Conservation (phyloP, 2,888 invertebrate species). For the Physocephala rufipes region DNA sequence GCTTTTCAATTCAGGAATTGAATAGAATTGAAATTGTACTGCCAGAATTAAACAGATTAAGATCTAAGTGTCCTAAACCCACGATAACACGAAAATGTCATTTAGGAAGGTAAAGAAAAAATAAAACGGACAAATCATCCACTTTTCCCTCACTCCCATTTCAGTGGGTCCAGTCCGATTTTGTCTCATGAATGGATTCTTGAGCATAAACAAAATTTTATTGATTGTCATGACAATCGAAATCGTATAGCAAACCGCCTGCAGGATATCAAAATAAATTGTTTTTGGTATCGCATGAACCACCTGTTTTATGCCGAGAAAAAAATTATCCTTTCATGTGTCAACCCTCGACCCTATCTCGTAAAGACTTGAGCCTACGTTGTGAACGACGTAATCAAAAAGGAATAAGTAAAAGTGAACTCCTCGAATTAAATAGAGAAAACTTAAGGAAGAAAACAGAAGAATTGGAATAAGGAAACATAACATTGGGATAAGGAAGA, state of each 20-base stretch:
- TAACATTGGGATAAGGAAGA: neutral
- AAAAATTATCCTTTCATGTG: neutral
- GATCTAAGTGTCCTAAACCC: slow-evolving; percentile 56
- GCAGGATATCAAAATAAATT: slow-evolving; percentile 30
- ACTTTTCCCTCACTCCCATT: too few species aligned
- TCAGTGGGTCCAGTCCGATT: neutral
- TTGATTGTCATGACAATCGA: slow-evolving; percentile 56
- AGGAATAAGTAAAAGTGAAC: slow-evolving; percentile 14
- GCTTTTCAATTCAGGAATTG: slow-evolving; percentile 34
- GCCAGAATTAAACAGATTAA: slow-evolving; percentile 57
- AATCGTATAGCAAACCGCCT: slow-evolving; percentile 33
- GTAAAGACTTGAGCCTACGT: neutral
- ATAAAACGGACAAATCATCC: neutral
- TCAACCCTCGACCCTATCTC: neutral
- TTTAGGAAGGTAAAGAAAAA: slow-evolving; percentile 46
- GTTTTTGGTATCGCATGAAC: slow-evolving; percentile 35
- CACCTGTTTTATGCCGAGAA: slow-evolving; percentile 38
- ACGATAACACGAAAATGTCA: slow-evolving; percentile 44
- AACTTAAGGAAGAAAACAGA: slow-evolving; percentile 1
- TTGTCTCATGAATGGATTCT: slow-evolving; percentile 1
- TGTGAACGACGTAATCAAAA: neutral
- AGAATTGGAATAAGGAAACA: too few species aligned
- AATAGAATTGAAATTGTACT: slow-evolving; percentile 36
- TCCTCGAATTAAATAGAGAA: neutral
- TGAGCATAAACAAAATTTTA: slow-evolving; percentile 52